phyloP scores from a whole-genome alignment of 2,113 vertebrate genomes.

The Shinisaurus crocodilurus region DNA sequence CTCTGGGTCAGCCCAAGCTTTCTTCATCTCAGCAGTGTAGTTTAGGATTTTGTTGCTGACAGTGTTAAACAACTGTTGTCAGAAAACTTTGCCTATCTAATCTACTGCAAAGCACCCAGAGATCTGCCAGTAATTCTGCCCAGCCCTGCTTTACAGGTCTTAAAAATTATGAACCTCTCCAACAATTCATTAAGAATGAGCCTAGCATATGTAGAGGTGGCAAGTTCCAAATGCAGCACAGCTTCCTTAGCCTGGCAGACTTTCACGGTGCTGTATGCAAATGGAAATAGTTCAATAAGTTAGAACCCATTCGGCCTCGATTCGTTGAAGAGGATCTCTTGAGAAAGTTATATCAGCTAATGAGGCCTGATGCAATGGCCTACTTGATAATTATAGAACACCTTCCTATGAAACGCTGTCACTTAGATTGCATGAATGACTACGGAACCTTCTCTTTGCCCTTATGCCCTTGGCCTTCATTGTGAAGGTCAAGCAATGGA shows the following conservation, averaged over 20 bases:
- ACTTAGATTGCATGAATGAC: background rate
- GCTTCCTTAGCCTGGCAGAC: background rate
- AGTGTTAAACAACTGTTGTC: no score
- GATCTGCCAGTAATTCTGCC: no score
- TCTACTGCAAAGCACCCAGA: no score
- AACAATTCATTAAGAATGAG: background rate
- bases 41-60: no score
- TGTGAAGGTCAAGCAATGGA: background rate
- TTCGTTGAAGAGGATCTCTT: slow-evolving; percentile 24
- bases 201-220: background rate
- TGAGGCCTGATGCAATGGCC: slow-evolving; percentile 16
- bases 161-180: background rate
- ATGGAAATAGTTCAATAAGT: background rate
- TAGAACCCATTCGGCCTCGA: background rate
- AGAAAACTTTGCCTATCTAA: no score
- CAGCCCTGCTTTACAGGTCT: background rate
- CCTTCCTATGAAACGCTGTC: background rate
- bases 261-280: fast-evolving
- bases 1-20: no score
- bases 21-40: no score
- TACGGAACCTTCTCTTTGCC: background rate
- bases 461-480: background rate
- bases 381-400: slow-evolving; percentile 31
- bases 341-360: slow-evolving; percentile 43
- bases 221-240: background rate